A percentile compares a stretch with the other conserved stretches of the same genome.
Conservation (phyloP, 2,888 invertebrate genomes). For the Drosophila birchii region DNA sequence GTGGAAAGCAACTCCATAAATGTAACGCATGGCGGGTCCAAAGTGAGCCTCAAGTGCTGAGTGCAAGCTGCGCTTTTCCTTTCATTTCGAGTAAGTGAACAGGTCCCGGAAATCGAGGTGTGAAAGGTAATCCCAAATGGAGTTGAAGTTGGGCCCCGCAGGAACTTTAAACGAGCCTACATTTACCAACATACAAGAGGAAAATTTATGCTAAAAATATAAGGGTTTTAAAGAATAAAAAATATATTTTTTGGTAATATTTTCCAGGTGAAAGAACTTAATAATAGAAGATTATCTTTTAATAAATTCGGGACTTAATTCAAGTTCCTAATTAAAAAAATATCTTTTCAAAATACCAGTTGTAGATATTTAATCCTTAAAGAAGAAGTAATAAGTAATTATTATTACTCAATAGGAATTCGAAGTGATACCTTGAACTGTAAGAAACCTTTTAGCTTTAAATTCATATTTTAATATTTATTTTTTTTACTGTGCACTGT, state of each 20-base stretch:
- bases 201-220: background rate
- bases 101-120: constrained; percentile 63
- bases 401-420: background rate
- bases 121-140: constrained; percentile 18
- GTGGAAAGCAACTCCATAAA: constrained; percentile 37
- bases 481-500: background rate
- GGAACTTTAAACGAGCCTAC: background rate
- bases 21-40: constrained; percentile 60
- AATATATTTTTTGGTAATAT: background rate
- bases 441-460: background rate
- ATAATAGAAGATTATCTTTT: background rate
- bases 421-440: background rate
- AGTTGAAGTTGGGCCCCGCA: constrained; percentile 6
- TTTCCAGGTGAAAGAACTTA: background rate
- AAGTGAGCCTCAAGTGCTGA: constrained; percentile 73
- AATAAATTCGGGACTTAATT: background rate
- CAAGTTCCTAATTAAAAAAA: background rate
- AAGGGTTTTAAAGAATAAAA: background rate
- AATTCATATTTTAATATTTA: background rate
- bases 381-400: background rate
- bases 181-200: background rate
- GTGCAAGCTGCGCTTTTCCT: constrained; percentile 43
- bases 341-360: background rate
- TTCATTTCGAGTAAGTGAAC: constrained; percentile 56
- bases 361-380: background rate